phyloP scores from a whole-genome alignment of 1,140 invertebrate genomes.

The Atopsyche davidsoni region DNA sequence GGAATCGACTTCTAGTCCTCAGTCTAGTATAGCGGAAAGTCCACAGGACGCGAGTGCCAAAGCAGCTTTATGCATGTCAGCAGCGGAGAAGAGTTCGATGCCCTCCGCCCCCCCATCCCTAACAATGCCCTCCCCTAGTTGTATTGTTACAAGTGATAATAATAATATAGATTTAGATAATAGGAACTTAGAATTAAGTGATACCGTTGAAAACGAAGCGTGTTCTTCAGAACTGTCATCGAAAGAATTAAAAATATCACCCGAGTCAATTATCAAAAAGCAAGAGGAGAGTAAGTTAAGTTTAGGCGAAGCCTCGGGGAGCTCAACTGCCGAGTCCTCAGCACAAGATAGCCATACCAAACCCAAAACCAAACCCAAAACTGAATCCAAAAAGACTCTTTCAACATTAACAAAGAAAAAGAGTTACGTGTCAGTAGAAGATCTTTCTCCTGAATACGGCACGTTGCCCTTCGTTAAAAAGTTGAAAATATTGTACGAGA shows the following conservation, averaged over 20 bases:
- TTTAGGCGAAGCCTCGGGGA: not conserved
- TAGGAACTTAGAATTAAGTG: constrained; percentile 21
- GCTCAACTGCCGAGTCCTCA: not conserved
- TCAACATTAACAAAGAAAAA: constrained; percentile 49
- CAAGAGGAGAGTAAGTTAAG: not conserved
- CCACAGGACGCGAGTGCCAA: constrained; percentile 23
- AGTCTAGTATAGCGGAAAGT: constrained; percentile 20
- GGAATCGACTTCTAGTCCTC: constrained; percentile 15
- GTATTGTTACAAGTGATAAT: constrained; percentile 27
- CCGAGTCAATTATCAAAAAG: constrained; percentile 27
- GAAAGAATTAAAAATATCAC: constrained; percentile 17
- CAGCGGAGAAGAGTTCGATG: constrained; percentile 19
- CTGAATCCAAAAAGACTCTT: constrained; percentile 38
- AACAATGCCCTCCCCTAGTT: constrained; percentile 24
- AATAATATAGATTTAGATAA: constrained; percentile 30
- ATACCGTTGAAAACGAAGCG: constrained; percentile 13
- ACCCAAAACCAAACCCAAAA: constrained; percentile 31
- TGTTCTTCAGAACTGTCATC: constrained; percentile 6
- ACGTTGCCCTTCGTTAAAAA: constrained; percentile 84
- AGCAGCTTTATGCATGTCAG: constrained; percentile 29
- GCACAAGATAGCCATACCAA: constrained; percentile 8
- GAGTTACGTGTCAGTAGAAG: constrained; percentile 73
- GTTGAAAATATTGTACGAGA: constrained; percentile 79
- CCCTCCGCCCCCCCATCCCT: constrained; percentile 24
- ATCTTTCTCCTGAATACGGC: constrained; percentile 80